These are phyloP conservation scores for Mustelus asterias DNA, from an alignment of 2,113 vertebrate species.

Conservation along the genomic window DNA sequence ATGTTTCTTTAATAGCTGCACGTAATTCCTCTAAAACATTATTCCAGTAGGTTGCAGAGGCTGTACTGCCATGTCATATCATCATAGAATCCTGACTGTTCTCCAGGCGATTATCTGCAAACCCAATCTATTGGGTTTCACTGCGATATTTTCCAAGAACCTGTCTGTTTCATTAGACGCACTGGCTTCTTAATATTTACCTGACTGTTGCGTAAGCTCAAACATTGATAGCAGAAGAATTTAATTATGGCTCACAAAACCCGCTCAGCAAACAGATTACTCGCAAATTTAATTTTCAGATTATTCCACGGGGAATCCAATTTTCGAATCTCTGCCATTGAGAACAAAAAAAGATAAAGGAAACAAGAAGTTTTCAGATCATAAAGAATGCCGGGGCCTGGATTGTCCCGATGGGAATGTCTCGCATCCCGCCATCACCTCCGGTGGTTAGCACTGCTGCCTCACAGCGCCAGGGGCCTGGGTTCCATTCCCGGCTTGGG, in stretches of 20 bases:
- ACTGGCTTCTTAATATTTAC: background rate
- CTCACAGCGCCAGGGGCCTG: too few species aligned
- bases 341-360: background rate
- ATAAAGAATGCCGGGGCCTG: background rate
- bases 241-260: background rate
- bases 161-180: background rate
- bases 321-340: background rate
- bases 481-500: too few species aligned
- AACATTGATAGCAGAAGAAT: background rate
- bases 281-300: background rate
- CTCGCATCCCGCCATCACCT: too few species aligned
- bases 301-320: background rate
- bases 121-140: background rate
- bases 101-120: background rate
- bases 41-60: background rate
- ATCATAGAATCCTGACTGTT: background rate
- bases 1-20: background rate
- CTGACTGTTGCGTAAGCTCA: background rate
- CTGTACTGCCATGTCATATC: background rate
- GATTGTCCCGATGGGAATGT: too few species aligned
- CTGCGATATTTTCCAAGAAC: background rate
- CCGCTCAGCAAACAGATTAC: background rate
- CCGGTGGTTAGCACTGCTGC: too few species aligned
- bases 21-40: background rate
- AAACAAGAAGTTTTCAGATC: background rate